Conservation (phyloP, 1,140 invertebrate genomes). For the Papilio polytes region DNA sequence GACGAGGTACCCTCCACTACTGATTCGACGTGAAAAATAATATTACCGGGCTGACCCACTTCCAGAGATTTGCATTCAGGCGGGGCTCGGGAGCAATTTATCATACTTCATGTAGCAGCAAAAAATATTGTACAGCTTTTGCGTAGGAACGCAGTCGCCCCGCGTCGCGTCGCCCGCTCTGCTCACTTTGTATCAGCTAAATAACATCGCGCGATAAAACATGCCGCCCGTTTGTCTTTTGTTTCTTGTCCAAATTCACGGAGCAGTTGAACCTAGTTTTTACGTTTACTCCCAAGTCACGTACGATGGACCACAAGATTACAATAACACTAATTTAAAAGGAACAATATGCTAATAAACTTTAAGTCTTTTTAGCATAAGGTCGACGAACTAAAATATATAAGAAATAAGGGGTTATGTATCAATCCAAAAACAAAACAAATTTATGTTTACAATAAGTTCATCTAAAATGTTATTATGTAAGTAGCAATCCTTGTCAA, state of each 20-base stretch:
- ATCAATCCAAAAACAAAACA: not conserved
- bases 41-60: slow-evolving; percentile 76
- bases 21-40: slow-evolving; percentile 77
- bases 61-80: slow-evolving; percentile 79
- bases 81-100: slow-evolving; percentile 69
- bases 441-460: not conserved
- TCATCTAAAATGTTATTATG: slow-evolving; percentile 21
- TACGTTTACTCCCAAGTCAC: slow-evolving; percentile 25
- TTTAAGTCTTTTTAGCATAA: not conserved
- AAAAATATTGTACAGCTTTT: slow-evolving; percentile 60
- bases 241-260: slow-evolving; percentile 18
- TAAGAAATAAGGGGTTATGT: not conserved
- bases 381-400: not conserved
- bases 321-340: slow-evolving; percentile 11
- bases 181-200: slow-evolving; percentile 34
- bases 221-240: slow-evolving; percentile 36
- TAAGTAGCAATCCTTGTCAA: slow-evolving; percentile 11
- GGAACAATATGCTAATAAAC: not conserved
- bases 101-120: slow-evolving; percentile 70
- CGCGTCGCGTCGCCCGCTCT: slow-evolving; percentile 22
- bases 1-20: slow-evolving; percentile 61
- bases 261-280: slow-evolving; percentile 20
- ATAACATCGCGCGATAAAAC: slow-evolving; percentile 32
- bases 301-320: slow-evolving; percentile 7
- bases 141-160: slow-evolving; percentile 34